A percentile compares a stretch with the other conserved stretches of the same genome.
Conservation (phyloP, 2,797 vertebrate genomes). For the Meriones psammophilus region DNA sequence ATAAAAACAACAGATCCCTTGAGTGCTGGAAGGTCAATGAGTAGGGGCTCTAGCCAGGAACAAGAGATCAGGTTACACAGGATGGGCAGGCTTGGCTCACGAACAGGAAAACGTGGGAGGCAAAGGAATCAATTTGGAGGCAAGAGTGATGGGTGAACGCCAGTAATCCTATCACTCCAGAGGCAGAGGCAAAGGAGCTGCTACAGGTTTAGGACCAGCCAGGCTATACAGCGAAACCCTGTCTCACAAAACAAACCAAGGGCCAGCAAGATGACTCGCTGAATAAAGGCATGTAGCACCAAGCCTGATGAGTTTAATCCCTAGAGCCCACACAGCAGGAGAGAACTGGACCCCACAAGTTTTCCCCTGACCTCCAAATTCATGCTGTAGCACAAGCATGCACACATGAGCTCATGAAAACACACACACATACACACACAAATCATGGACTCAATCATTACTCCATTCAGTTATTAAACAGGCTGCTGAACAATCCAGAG, state of each 20-base stretch:
- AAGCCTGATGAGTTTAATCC: background rate
- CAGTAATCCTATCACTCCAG: background rate
- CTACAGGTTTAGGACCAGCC: background rate
- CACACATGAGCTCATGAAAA: accelerated
- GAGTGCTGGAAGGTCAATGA: background rate
- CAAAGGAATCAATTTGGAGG: background rate
- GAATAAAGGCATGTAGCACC: background rate
- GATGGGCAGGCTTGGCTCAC: background rate
- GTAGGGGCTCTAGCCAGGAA: background rate
- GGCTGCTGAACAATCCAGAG: background rate
- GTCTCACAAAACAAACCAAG: background rate
- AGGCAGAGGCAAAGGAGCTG: background rate
- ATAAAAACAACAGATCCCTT: background rate
- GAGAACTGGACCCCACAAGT: background rate
- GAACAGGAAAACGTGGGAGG: background rate
- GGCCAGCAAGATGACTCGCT: background rate
- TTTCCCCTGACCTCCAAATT: background rate
- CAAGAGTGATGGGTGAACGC: background rate
- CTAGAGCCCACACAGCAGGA: background rate
- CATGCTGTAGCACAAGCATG: background rate
- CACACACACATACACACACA: background rate
- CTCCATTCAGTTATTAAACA: background rate
- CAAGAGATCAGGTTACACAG: background rate
- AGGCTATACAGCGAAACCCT: background rate
- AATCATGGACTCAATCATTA: background rate